Base-by-base conservation (phyloP, 2,888 invertebrate genomes). In the Diaphora mendica region DNA sequence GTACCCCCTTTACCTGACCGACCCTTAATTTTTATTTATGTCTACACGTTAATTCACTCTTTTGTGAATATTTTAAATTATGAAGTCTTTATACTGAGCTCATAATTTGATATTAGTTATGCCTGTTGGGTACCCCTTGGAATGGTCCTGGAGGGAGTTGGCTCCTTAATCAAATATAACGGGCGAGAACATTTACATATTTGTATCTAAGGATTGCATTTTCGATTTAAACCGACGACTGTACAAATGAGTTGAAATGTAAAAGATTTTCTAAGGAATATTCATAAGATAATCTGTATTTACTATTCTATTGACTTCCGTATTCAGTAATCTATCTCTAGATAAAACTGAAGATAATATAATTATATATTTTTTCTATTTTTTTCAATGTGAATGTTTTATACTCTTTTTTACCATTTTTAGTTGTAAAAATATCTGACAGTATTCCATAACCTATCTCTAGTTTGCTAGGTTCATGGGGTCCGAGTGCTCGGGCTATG, bases 1-100 rank as follows among this genome's bases (percentile, higher is more conserved):
- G 68, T 70, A 79, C 85, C 85, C 82, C 84, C 85, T 81, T 86
- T 80, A 90, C 90, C 90, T 90, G 90, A 86, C 89, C 90, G 86
- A 83, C 85, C 87, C 89, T 90, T 93, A 93, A 93, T 94, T 94
- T 94, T 94, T 94, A 94, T 95, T 94, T 92, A 93, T 91, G 89
- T 84, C 78, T 82, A 83, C 81, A 85, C 81, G 86, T 84, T 87
- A 88, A 89, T 88, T 89, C 88, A 84, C 82, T 86, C 86, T 88
- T 79, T 88, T 86, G 89, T 88, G 88, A 85, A 91, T 91, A 83
- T 85, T 84, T 84, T 79, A 84, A 82, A 85, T 83, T 84, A 85
- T 87, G 85, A 87, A 89, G 81, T 83, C 85, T 83, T 86, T 83
- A 80, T 78, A 64, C 70, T 82, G 75, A 66, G 51, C 68, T 78